phyloP scores from a whole-genome alignment of 53 echinoderm and acorn worm genomes.

The Stichopus horrens region DNA sequence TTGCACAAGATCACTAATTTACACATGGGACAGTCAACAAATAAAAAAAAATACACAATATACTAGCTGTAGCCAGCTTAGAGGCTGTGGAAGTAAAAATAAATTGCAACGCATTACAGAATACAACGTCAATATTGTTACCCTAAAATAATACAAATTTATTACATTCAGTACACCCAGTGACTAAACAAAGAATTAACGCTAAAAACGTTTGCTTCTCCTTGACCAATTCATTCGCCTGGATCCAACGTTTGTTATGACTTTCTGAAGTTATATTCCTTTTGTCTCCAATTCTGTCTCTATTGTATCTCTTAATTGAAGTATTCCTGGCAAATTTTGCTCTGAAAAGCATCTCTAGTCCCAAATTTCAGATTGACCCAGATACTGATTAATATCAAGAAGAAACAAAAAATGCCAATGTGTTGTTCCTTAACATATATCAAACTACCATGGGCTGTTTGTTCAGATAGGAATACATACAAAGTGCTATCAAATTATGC shows the following conservation, averaged over 20 bases:
- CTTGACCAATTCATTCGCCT: not conserved
- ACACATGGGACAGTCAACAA: no score
- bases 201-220: not conserved
- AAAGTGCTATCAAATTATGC: not conserved
- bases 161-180: no score
- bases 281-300: not conserved
- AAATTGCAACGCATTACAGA: no score
- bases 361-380: constrained; percentile 38
- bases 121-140: no score
- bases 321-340: not conserved
- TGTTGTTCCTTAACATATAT: constrained; percentile 8
- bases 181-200: no score
- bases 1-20: no score
- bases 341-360: not conserved
- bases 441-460: not conserved
- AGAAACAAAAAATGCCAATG: not conserved
- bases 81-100: no score
- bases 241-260: not conserved
- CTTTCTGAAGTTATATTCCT: not conserved
- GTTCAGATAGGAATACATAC: not conserved
- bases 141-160: no score
- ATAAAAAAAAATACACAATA: no score
- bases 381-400: constrained; percentile 12
- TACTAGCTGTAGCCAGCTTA: no score
- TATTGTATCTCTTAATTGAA: not conserved